Percentiles rank a stretch among this genome's conserved stretches.
Conservation (phyloP, 1,140 invertebrate species). For the Sinonovacula constricta region DNA sequence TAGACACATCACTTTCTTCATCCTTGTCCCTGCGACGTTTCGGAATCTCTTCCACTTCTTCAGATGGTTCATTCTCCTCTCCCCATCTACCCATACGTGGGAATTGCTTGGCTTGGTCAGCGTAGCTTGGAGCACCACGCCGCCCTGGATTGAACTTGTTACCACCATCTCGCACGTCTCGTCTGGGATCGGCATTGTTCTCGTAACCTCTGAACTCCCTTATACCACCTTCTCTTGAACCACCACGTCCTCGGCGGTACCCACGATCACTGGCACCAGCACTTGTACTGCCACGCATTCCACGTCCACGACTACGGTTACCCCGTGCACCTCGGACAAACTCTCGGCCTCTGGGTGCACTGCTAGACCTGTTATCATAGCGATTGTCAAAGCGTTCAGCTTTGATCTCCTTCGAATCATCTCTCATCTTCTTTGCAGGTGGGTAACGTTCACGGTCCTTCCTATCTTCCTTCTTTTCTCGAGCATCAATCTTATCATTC, state of each 20-base stretch:
- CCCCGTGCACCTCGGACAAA: conserved; percentile 73
- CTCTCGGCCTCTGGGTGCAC: conserved; percentile 69
- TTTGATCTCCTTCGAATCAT: conserved; percentile 30
- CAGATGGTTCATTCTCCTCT: conserved; percentile 57
- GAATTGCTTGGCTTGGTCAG: conserved; percentile 44
- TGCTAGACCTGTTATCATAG: conserved; percentile 60
- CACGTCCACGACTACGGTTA: conserved; percentile 58
- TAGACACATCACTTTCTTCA: conserved; percentile 76
- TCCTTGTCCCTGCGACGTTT: conserved; percentile 66
- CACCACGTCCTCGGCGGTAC: conserved; percentile 57
- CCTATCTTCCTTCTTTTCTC: conserved; percentile 54
- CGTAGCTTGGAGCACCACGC: conserved; percentile 36
- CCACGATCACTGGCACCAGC: conserved; percentile 55
- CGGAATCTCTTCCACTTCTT: conserved; percentile 53
- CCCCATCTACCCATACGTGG: conserved; percentile 49
- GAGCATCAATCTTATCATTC: conserved; percentile 28
- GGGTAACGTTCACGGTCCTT: conserved; percentile 50
- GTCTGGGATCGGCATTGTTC: conserved; percentile 42
- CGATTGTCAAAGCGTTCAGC: conserved; percentile 32
- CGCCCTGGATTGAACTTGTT: conserved; percentile 45
- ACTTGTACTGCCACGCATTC: conserved; percentile 56
- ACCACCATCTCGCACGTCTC: conserved; percentile 53
- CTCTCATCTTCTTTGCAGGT: conserved; percentile 46
- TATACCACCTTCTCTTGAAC: conserved; percentile 58
- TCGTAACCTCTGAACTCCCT: conserved; percentile 64